A percentile compares a stretch with the other conserved stretches of the same genome.
Conservation (phyloP, 2,888 invertebrate species). For the Meiosimyza platycephala region DNA sequence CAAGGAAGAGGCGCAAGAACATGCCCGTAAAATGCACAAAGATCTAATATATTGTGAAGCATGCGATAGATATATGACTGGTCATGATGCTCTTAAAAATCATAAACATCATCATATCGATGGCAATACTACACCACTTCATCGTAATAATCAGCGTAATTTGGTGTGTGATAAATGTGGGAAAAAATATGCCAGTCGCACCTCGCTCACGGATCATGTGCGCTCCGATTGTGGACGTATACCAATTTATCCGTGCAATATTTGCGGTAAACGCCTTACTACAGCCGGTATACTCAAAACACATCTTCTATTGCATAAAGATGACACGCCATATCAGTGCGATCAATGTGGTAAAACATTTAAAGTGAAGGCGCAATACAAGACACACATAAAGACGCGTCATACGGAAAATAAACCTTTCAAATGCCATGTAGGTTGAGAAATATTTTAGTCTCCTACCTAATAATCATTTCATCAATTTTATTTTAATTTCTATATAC, state of each 20-base stretch:
- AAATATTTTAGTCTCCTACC: no score
- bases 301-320: slow-evolving; percentile 67
- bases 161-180: slow-evolving; percentile 65
- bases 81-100: slow-evolving; percentile 66
- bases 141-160: slow-evolving; percentile 58
- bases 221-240: slow-evolving; percentile 67
- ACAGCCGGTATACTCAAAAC: slow-evolving; percentile 67
- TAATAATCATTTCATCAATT: no score
- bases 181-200: slow-evolving; percentile 64
- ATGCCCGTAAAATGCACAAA: slow-evolving; percentile 65
- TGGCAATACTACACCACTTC: slow-evolving; percentile 30
- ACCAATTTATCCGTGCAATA: slow-evolving; percentile 63
- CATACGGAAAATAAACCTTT: slow-evolving; percentile 70
- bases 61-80: slow-evolving; percentile 67
- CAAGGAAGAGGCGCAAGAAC: slow-evolving; percentile 64
- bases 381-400: slow-evolving; percentile 63
- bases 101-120: slow-evolving; percentile 56
- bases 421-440: slow-evolving; percentile 65
- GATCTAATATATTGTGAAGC: slow-evolving; percentile 66
- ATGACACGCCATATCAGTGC: slow-evolving; percentile 63
- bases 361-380: slow-evolving; percentile 64
- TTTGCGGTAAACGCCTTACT: slow-evolving; percentile 67
- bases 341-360: slow-evolving; percentile 64
- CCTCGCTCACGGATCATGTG: slow-evolving; percentile 66
- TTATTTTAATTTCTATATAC: no score